Conservation (phyloP, 2,888 invertebrate species). For the Caenorhabditis sp. region DNA sequence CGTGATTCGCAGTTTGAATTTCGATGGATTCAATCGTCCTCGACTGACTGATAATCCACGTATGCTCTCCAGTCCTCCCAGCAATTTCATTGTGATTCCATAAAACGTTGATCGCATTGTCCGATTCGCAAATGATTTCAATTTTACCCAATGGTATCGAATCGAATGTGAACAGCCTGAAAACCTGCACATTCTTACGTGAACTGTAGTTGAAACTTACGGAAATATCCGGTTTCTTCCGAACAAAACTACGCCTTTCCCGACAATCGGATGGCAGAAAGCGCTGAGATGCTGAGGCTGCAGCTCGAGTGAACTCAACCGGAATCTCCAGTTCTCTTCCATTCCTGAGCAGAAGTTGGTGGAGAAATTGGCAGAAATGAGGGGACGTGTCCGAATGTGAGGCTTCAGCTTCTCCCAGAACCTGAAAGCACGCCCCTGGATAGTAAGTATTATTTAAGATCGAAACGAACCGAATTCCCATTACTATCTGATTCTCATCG, state of each 20-base stretch:
- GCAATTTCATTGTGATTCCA: no score
- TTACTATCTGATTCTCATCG: constrained; percentile 48
- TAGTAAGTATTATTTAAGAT: no score
- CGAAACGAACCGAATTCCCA: constrained; percentile 40
- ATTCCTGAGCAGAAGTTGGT: constrained; percentile 43
- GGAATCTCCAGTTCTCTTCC: constrained; percentile 10
- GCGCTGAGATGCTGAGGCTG: constrained; percentile 37
- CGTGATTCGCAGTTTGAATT: no score
- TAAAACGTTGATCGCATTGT: not conserved
- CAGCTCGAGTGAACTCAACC: constrained; percentile 7
- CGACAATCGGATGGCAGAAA: constrained; percentile 27
- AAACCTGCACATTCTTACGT: not conserved
- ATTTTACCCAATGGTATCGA: not conserved
- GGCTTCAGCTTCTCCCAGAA: constrained; percentile 54
- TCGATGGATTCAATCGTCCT: no score
- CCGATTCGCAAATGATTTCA: not conserved
- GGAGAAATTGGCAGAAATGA: constrained; percentile 12
- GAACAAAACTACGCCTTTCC: constrained; percentile 35
- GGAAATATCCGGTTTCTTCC: constrained; percentile 26
- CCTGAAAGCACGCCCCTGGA: no score
- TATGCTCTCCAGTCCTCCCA: no score
- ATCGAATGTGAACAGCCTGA: constrained; percentile 42
- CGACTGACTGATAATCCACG: no score
- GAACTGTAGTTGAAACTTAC: constrained; percentile 3
- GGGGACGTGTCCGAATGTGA: constrained; percentile 13